phyloP scores from a whole-genome alignment of 1,140 invertebrate genomes.

The Scylla paramamosain region DNA sequence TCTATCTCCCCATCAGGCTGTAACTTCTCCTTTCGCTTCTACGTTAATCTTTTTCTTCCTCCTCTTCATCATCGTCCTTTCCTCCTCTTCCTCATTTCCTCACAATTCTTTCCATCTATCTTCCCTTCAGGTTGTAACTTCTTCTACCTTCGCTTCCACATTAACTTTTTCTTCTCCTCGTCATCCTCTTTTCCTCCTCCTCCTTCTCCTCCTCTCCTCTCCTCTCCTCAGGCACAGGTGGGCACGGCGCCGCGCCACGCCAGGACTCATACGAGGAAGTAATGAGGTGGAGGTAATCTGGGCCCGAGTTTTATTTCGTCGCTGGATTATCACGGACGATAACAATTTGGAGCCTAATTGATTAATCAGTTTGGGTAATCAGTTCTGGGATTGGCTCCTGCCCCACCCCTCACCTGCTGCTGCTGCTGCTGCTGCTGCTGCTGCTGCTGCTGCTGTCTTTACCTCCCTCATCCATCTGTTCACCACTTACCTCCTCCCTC shows the following conservation, averaged over 20 bases:
- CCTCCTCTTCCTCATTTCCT: neutral
- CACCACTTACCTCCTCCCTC: neutral
- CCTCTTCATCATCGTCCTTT: neutral
- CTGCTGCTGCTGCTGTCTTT: neutral
- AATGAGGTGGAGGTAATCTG: slow-evolving; percentile 14
- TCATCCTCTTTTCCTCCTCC: neutral
- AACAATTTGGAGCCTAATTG: slow-evolving; percentile 56
- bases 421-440: neutral
- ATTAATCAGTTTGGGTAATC: slow-evolving; percentile 57
- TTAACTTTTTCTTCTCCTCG: neutral
- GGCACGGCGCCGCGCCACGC: neutral
- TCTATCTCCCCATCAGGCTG: too few species aligned
- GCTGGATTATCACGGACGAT: slow-evolving; percentile 33
- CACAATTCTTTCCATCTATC: neutral
- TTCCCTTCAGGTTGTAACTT: neutral
- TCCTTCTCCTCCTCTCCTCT: neutral
- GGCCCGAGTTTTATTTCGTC: slow-evolving; percentile 29
- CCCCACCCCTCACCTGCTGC: neutral
- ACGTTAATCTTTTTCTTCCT: neutral
- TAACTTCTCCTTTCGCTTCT: neutral
- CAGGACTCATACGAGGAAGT: neutral
- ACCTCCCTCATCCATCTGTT: neutral
- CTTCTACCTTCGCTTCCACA: neutral
- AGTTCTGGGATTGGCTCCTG: slow-evolving; percentile 7
- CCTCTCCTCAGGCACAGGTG: neutral